A percentile compares a stretch with the other conserved stretches of the same genome.
Conservation (phyloP, 2,113 vertebrate genomes). For the Tichodroma muraria region DNA sequence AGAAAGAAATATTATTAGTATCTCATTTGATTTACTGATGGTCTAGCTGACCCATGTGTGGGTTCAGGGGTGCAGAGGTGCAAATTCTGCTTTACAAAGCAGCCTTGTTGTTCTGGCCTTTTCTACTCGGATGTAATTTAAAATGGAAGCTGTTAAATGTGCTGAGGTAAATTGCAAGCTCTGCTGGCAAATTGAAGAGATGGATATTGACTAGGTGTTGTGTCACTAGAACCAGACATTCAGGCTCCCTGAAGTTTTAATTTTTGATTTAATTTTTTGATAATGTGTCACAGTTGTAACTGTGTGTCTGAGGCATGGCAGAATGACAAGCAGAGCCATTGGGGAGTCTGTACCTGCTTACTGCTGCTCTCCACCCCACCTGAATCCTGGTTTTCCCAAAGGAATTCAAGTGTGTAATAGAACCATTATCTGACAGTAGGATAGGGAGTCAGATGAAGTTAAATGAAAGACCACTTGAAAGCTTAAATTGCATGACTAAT, state of each 20-base stretch:
- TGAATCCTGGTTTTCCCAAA: not conserved
- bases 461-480: constrained; percentile 4
- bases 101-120: not conserved
- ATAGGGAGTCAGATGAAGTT: constrained; percentile 2
- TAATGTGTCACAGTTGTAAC: constrained; percentile 49
- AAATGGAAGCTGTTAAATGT: not conserved
- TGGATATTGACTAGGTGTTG: constrained; percentile 58
- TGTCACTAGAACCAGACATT: constrained; percentile 67
- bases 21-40: not conserved
- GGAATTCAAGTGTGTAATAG: not conserved
- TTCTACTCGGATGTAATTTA: not conserved
- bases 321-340: constrained; percentile 39
- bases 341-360: constrained; percentile 10
- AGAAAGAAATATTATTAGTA: not conserved
- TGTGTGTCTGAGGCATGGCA: constrained; percentile 45
- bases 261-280: constrained; percentile 77
- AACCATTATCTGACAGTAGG: constrained; percentile 7
- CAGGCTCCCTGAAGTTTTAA: constrained; percentile 71
- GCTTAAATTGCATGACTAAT: not conserved
- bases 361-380: not conserved
- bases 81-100: not conserved
- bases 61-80: not conserved
- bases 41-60: not conserved
- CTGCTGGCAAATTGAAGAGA: constrained; percentile 32
- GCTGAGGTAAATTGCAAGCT: constrained; percentile 8